Evolutionary conservation across 2,113 vertebrate genomes (phyloP), one percentile per base, ranked within the genome.

Genomic region (Cricetomys ansorgei): DNA sequence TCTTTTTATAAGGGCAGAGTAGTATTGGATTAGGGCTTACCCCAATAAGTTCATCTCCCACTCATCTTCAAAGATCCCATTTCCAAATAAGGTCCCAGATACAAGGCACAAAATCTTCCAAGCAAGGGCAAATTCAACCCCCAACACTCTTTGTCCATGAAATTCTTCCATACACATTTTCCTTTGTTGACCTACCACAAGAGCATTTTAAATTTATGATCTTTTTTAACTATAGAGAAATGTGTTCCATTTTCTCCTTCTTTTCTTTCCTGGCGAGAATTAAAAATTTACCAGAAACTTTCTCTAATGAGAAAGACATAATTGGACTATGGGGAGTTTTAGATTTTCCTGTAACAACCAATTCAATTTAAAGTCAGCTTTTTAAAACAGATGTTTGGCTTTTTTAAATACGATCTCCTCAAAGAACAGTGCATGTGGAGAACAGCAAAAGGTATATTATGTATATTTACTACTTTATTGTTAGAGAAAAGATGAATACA

Each of bases 281-380:
- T 88, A 79, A 77, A 85, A 91, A 31, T 67, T 34, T 23, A 88
- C 9, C 4, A 40, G 10, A 9, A 88, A 55, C 40, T 62, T 88
- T 94, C 69, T 81, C 59, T 91, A 93, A 86, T 85, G 37, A 88
- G 64, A 91, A n/a, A 91, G 25, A 34, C 93, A 45, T 89, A 31
- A 65, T 59, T 93, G 21, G 40, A 48, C 37, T 73, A 77, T 59
- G 2, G 50, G 31, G 70, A 76, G 70, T 79, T 84, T 94, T 79
- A 53, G 3, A 67, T 89, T 95, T 59, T 81, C 7, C 55, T 84
- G 29, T 73, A 94, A 92, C 21, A 83, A 57, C 17, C 43, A 87
- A 3, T 77, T 72, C 3, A 86, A 96, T 65, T 31, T 75, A 65
- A 76, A 91, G 21, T 94, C 59, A 86, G 27, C 21, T 90, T 73